These are phyloP conservation scores for Tetragonisca angustula DNA, from an alignment of 2,888 invertebrate genomes.

Conservation along the genomic window DNA sequence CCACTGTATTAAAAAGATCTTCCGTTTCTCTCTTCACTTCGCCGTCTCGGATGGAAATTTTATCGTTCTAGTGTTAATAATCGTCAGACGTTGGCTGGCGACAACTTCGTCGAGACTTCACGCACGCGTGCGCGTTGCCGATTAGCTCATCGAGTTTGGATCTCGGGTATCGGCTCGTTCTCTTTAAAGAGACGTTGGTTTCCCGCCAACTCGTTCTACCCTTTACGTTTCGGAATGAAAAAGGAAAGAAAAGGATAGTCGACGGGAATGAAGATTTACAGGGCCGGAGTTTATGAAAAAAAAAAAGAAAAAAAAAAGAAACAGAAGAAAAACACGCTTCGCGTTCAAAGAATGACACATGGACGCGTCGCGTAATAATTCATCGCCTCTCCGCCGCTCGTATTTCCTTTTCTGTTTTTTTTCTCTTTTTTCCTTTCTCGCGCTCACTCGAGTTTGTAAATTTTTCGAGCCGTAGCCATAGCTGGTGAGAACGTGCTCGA, in stretches of 20 bases:
- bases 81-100: too few relatives aligned
- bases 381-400: slow-evolving; percentile 27
- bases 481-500: neutral
- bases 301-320: too few relatives aligned
- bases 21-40: too few relatives aligned
- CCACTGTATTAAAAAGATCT: too few relatives aligned
- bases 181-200: neutral
- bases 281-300: slow-evolving; percentile 14
- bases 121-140: neutral
- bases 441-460: slow-evolving; percentile 16
- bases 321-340: slow-evolving; percentile 15
- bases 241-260: neutral
- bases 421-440: slow-evolving; percentile 10
- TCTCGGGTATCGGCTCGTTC: neutral
- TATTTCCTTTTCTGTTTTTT: too few relatives aligned
- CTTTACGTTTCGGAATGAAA: slow-evolving; percentile 8
- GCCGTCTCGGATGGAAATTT: too few relatives aligned
- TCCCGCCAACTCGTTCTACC: neutral
- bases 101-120: too few relatives aligned
- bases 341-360: slow-evolving; percentile 26
- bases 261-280: slow-evolving; percentile 34
- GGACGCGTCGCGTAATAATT: slow-evolving; percentile 42
- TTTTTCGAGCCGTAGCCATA: neutral
- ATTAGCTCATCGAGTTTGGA: too few relatives aligned
- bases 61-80: too few relatives aligned